phyloP scores from a whole-genome alignment of 1,140 invertebrate genomes.

The Leptonema lineaticorne region DNA sequence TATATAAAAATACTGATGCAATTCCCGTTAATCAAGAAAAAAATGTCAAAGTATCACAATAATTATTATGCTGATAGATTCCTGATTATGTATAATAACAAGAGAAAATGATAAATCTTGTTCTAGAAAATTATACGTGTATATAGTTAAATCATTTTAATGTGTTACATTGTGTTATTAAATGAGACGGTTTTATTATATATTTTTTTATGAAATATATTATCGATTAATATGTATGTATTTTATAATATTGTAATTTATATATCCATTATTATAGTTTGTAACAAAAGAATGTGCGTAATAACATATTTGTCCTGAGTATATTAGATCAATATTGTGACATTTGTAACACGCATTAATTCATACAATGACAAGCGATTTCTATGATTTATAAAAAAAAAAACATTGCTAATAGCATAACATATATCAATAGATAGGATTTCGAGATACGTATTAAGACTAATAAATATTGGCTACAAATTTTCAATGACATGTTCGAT shows the following conservation, averaged over 20 bases:
- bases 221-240: background rate
- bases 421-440: background rate
- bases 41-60: constrained; percentile 3
- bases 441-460: background rate
- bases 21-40: background rate
- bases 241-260: background rate
- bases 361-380: background rate
- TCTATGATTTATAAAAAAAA: too few species aligned
- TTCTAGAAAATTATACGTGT: background rate
- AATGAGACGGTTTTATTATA: background rate
- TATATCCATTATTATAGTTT: background rate
- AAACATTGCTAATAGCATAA: too few species aligned
- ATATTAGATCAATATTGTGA: background rate
- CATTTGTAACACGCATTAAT: background rate
- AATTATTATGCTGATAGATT: background rate
- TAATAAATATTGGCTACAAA: background rate
- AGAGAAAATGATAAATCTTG: background rate
- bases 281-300: background rate
- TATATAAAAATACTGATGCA: too few species aligned
- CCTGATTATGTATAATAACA: background rate
- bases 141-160: background rate
- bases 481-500: background rate
- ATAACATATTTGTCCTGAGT: too few species aligned
- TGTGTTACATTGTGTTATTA: background rate
- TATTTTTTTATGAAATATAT: background rate